Evolutionary conservation across 2,797 vertebrate genomes (phyloP), one percentile per base, ranked within the genome.

Genomic region (Apogon talboti): DNA sequence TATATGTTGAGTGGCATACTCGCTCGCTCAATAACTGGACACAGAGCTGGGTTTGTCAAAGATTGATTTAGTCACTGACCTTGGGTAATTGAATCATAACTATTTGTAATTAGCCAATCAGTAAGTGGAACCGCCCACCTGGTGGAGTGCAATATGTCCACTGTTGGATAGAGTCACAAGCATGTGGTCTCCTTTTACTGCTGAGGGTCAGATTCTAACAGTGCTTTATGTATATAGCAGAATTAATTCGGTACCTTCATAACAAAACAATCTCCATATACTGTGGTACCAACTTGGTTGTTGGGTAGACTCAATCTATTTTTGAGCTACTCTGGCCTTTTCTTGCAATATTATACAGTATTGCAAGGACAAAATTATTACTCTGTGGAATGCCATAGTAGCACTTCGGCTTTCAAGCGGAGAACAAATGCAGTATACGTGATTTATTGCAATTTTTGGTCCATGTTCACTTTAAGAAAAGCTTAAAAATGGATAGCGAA

Each of bases 61-160:
- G 79, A 86, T 71, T 86, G 88, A 92, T 90, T 88, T 87, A 87
- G 86, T 83, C 76, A 41, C 82, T 93, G 91, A 88, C 85, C 87
- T 88, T 79, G 79, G 74, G 82, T 92, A 92, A 92, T 88, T 90
- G 68, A 90, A 87, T 89, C 61, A 66, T 87, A 86, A 89, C 85
- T 91, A 90, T 92, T 79, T 87, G 62, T 90, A 91, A 92, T 91
- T 86, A 89, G 87, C 82, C 87, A 88, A 88, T 91, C 83, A 83
- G 69, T 61, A 54, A 78, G 53, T 76, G 81, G 70, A 82, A 74
- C 85, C 74, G 65, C 88, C 88, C 87, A 83, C 83, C 78, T 87
- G 48, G 76, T 89, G 84, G 73, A 86, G 84, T 86, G 73, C 69
- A 66, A 70, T 66, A 59, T 56, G 70, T 71, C 44, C 64, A 47